Conservation (phyloP, 2,888 invertebrate species). For the Lasioglossum leucozonium region DNA sequence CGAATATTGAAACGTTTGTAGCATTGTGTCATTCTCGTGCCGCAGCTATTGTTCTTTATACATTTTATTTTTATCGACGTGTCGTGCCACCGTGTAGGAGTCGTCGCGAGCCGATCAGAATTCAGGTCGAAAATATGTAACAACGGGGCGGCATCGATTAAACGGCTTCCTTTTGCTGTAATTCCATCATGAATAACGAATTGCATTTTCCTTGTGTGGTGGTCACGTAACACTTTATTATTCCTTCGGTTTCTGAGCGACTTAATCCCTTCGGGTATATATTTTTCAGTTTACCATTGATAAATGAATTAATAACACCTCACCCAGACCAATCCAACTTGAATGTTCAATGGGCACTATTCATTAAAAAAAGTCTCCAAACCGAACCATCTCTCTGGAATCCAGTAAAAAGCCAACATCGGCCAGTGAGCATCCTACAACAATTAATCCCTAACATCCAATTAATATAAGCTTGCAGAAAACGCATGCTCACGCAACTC, state of each 20-base stretch:
- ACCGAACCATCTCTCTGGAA: neutral
- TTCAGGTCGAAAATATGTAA: conserved; percentile 63
- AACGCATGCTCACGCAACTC: conserved; percentile 5
- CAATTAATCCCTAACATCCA: neutral
- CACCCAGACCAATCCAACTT: neutral
- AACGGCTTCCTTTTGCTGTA: conserved; percentile 62
- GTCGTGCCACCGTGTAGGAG: conserved; percentile 18
- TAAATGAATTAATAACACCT: conserved; percentile 3
- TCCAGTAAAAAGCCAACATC: neutral
- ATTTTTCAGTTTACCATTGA: neutral
- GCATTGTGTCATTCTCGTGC: neutral
- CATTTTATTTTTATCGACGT: neutral
- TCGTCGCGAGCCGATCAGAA: conserved; percentile 35
- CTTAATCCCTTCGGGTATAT: neutral
- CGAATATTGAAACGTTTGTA: neutral
- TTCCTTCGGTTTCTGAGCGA: conserved; percentile 60
- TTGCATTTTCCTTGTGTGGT: conserved; percentile 42
- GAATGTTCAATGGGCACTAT: neutral
- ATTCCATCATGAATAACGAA: conserved; percentile 58
- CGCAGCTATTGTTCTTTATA: neutral
- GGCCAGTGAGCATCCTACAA: neutral
- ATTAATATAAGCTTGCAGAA: neutral
- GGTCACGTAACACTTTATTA: conserved; percentile 71
- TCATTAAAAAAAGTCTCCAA: neutral
- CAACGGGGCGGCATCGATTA: conserved; percentile 54